Evolutionary conservation across 92 coral and sea anemone species (phyloP).

Genomic region (Isaurus tuberculatus): DNA sequence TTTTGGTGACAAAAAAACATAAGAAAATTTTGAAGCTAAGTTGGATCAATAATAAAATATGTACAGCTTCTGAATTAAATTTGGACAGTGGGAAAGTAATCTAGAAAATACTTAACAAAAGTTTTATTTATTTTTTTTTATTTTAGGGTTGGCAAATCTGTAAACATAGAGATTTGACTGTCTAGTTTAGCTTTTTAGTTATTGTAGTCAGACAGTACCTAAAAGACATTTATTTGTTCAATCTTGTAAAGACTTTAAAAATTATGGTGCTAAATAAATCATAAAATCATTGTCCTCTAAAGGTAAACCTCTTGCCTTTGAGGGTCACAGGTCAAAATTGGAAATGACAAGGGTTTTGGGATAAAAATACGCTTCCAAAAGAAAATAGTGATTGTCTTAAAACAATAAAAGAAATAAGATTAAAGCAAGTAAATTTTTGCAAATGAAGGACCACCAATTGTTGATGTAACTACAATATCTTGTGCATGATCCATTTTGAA

Average conservation of each 20-base stretch:
- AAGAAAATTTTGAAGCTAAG: not conserved
- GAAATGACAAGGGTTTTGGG: conserved; percentile 4
- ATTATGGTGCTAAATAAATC: too few relatives aligned
- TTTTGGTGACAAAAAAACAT: not conserved
- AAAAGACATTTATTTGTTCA: too few relatives aligned
- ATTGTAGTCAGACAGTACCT: too few relatives aligned
- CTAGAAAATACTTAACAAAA: not conserved
- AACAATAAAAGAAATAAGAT: not conserved
- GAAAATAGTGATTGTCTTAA: not conserved
- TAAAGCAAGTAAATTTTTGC: not conserved
- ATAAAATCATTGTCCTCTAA: not conserved
- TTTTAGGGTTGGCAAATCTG: not conserved
- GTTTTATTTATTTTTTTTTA: not conserved
- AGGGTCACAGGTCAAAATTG: not conserved
- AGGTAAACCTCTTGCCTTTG: not conserved
- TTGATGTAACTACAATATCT: not conserved
- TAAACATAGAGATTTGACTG: not conserved
- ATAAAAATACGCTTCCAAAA: not conserved
- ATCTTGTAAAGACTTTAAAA: too few relatives aligned
- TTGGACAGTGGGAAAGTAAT: not conserved
- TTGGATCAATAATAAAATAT: not conserved
- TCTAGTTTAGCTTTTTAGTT: too few relatives aligned
- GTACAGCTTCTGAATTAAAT: not conserved
- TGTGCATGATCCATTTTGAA: not conserved
- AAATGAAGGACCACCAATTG: not conserved